phyloP scores from a whole-genome alignment of 2,888 invertebrate species.

The Macaria notata region DNA sequence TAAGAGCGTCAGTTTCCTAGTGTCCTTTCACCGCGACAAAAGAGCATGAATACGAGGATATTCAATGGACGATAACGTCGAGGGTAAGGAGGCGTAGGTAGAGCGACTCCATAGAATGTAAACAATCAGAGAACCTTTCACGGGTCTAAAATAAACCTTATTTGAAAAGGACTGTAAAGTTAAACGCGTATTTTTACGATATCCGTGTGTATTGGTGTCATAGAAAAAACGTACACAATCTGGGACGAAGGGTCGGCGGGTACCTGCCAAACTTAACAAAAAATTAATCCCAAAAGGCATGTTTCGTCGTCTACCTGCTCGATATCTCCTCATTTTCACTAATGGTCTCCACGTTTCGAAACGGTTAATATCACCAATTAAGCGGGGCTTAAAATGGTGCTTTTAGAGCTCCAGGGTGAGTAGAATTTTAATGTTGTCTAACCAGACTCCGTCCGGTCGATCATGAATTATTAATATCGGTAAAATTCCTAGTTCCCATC shows the following conservation, averaged over 20 bases:
- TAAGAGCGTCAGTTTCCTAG: conserved; percentile 12
- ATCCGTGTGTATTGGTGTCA: conserved; percentile 42
- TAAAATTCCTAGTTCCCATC: conserved; percentile 43
- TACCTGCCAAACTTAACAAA: conserved; percentile 72
- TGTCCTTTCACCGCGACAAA: conserved; percentile 3
- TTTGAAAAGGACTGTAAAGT: conserved; percentile 35
- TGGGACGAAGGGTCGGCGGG: conserved; percentile 53
- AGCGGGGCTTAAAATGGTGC: conserved; percentile 62
- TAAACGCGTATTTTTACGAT: conserved; percentile 34
- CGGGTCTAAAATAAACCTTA: conserved; percentile 33
- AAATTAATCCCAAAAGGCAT: conserved; percentile 59
- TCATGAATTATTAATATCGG: conserved; percentile 69
- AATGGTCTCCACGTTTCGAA: conserved; percentile 63
- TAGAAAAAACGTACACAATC: conserved; percentile 56
- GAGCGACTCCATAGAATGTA: conserved; percentile 23
- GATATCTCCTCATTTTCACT: conserved; percentile 63
- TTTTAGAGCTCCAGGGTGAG: conserved; percentile 60
- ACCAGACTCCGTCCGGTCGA: conserved; percentile 48
- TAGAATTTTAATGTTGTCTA: conserved; percentile 64
- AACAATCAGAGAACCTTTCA: conserved; percentile 27
- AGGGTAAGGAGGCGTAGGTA: conserved; percentile 16
- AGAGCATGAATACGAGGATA: conserved; percentile 10
- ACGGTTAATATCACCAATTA: conserved; percentile 75
- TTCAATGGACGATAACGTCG: conserved; percentile 18
- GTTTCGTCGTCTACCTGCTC: conserved; percentile 72